Evolutionary conservation across 2,797 vertebrate species (phyloP).

Genomic region (Etheostoma nigrum): DNA sequence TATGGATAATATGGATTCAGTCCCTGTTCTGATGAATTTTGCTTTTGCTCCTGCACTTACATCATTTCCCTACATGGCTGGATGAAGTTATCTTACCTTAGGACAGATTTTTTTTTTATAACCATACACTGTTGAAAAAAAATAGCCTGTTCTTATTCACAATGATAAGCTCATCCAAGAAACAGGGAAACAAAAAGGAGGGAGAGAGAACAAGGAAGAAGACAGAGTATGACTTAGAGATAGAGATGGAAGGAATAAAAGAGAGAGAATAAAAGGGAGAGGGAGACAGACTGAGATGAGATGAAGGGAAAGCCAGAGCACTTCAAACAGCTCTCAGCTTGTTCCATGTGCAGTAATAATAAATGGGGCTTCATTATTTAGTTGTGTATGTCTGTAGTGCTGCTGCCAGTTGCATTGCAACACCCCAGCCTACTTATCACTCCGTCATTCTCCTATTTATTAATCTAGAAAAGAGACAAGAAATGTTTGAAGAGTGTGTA

Average conservation of each 20-base stretch:
- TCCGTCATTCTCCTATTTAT: constrained; percentile 74
- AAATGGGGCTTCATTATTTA: constrained; percentile 77
- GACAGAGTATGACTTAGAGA: constrained; percentile 36
- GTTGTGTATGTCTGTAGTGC: constrained; percentile 61
- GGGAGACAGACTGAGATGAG: constrained; percentile 29
- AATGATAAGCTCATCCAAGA: constrained; percentile 23
- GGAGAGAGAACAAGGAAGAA: constrained; percentile 16
- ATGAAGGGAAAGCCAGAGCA: constrained; percentile 59
- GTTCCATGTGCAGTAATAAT: constrained; percentile 73
- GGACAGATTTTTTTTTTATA: background rate
- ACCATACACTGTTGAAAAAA: too few relatives aligned
- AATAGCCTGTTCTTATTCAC: background rate
- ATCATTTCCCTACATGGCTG: constrained; percentile 24
- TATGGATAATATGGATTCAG: background rate
- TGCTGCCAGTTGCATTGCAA: constrained; percentile 61
- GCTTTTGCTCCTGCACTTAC: constrained; percentile 23
- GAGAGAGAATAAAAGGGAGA: constrained; percentile 31
- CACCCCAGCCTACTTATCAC: constrained; percentile 61
- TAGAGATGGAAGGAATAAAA: constrained; percentile 19
- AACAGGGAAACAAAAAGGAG: constrained; percentile 18
- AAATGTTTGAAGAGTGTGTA: constrained; percentile 50
- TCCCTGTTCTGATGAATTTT: background rate
- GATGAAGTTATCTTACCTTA: constrained; percentile 7
- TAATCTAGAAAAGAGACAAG: constrained; percentile 75
- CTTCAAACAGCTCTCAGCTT: constrained; percentile 72